Conservation (phyloP, 2,113 vertebrate species). For the Capreolus pygargus region DNA sequence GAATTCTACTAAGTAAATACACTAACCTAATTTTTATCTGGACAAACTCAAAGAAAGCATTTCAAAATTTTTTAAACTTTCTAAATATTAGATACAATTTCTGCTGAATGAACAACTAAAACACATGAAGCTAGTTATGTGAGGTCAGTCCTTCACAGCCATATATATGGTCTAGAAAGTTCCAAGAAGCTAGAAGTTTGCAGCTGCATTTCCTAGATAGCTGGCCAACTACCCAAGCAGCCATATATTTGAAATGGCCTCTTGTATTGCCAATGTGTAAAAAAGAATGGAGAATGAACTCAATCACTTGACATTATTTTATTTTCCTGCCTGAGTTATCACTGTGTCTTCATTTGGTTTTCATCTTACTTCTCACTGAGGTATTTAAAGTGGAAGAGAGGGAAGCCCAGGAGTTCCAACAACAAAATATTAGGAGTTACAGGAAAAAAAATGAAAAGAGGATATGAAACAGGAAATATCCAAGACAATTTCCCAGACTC, state of each 20-base stretch:
- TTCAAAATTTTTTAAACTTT: background rate
- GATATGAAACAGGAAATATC: background rate
- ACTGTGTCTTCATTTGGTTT: background rate
- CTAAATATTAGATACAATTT: background rate
- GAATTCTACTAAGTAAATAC: background rate
- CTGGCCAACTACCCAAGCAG: background rate
- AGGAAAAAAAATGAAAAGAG: background rate
- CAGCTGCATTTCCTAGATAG: background rate
- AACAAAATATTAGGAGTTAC: background rate
- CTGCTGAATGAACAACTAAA: background rate
- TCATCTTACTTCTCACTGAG: background rate
- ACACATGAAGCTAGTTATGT: background rate
- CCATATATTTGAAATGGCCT: background rate
- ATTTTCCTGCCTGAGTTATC: background rate
- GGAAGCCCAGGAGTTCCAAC: background rate
- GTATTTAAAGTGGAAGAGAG: background rate
- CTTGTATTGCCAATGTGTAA: background rate
- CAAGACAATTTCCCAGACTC: background rate
- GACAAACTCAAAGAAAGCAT: background rate
- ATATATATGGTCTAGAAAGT: background rate
- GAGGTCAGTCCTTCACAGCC: background rate
- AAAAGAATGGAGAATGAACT: background rate
- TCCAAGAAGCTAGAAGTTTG: background rate
- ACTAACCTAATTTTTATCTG: background rate
- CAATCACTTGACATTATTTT: background rate